Conservation (phyloP, 2,113 vertebrate genomes). For the Oceanodroma tethys region DNA sequence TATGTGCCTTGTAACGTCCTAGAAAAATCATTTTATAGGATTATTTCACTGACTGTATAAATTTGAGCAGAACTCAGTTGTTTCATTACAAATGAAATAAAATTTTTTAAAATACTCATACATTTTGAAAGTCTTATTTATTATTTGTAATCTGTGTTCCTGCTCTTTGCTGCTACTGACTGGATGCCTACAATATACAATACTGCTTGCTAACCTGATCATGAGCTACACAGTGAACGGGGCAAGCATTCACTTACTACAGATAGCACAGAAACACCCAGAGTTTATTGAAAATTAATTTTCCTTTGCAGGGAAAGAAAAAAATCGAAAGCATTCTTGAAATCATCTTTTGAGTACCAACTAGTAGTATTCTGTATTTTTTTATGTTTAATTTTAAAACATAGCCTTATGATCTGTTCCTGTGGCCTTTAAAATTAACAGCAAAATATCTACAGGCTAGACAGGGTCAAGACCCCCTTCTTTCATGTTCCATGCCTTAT, state of each 20-base stretch:
- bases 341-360: neutral
- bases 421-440: neutral
- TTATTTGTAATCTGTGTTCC: neutral
- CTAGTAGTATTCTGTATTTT: neutral
- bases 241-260: neutral
- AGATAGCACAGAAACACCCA: neutral
- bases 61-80: constrained; percentile 36
- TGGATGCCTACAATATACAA: neutral
- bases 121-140: neutral
- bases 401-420: neutral
- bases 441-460: neutral
- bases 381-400: neutral
- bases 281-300: neutral
- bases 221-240: neutral
- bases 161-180: neutral
- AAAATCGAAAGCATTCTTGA: neutral
- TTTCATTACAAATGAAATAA: constrained; percentile 57
- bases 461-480: neutral
- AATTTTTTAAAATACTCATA: neutral
- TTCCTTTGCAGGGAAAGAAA: neutral
- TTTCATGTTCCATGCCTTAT: neutral
- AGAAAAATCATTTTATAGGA: constrained; percentile 48
- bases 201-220: neutral
- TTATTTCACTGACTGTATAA: constrained; percentile 59
- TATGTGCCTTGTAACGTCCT: constrained; percentile 57